Evolutionary conservation across 1,140 invertebrate species (phyloP), one percentile per base, ranked within the genome.

Genomic region (Calliopsis andreniformis): DNA sequence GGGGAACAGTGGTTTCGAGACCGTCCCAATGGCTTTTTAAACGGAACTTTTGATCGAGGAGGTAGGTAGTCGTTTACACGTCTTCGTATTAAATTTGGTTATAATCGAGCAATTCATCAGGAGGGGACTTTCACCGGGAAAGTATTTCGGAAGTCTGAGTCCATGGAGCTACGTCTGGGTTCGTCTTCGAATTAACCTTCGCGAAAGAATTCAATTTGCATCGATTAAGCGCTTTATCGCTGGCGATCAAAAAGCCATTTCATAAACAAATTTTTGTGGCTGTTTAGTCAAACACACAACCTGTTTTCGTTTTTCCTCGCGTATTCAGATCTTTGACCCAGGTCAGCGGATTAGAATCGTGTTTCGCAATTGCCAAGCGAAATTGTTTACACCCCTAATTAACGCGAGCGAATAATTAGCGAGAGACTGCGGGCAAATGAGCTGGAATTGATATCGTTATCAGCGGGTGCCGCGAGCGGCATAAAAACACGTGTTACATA

Each of bases 391-490:
- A 58, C 28, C 62, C n/a, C 8, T 58, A 75, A 75, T 75, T 75
- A 67, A 75, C 62, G 62, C 25, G 45, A 73, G 39, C 62, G 30
- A 47, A 75, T 75, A 75, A 75, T 75, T 75, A 75, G 49, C 70
- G 23, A 45, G 39, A 14, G 2, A 55, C 16, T 39, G 10, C 14
- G 58, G 35, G 35, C 47, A 45, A 63, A 55, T 18, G 61, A 66
- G 59, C 49, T 35, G 25, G 39, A 66, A 43, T 56, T 75, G 61
- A 75, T 67, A 66, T 45, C 42, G 49, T 35, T 58, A 67, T 67
- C 71, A 35, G 16, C 20, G 16, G 16, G 45, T 75, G 62, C 53
- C 49, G 55, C 53, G 42, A 55, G 16, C 10, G 35, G 7, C 61
- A 66, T 64, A 58, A 75, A 67, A 75, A 75, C 62, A 55, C 51